Conservation (phyloP, 1,140 invertebrate species). For the Hypsibius dujardini region DNA sequence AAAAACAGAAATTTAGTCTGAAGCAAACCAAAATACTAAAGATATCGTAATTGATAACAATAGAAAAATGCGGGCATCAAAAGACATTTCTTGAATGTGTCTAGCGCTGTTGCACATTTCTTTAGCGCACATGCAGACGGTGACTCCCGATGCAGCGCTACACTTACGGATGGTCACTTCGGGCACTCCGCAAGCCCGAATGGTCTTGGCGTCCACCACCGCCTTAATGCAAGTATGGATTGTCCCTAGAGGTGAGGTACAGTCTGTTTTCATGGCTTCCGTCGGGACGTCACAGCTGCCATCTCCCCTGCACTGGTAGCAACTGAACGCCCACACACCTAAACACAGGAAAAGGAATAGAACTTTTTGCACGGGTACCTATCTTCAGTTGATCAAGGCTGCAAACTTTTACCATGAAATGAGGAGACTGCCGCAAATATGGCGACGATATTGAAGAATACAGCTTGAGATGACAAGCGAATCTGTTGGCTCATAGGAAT, state of each 20-base stretch:
- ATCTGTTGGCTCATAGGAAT: no score
- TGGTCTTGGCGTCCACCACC: background rate
- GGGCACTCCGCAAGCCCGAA: constrained; percentile 11
- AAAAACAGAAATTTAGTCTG: no score
- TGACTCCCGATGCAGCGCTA: background rate
- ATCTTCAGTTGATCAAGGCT: no score
- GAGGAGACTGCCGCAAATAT: no score
- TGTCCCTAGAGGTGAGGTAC: background rate
- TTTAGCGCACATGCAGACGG: constrained; percentile 5
- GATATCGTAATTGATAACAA: no score
- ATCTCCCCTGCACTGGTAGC: background rate
- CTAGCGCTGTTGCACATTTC: background rate
- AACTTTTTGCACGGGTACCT: background rate
- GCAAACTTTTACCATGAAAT: no score
- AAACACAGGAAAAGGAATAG: background rate
- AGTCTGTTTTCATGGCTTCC: background rate
- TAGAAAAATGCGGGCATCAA: no score
- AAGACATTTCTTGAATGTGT: no score
- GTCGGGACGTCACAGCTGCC: background rate
- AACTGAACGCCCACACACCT: background rate
- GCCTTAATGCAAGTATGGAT: constrained; percentile 15
- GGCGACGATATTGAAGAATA: no score
- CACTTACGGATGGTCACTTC: background rate
- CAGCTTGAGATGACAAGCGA: no score
- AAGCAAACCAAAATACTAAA: no score